Conservation (phyloP, 2,888 invertebrate species). For the Agrotis ipsilon region DNA sequence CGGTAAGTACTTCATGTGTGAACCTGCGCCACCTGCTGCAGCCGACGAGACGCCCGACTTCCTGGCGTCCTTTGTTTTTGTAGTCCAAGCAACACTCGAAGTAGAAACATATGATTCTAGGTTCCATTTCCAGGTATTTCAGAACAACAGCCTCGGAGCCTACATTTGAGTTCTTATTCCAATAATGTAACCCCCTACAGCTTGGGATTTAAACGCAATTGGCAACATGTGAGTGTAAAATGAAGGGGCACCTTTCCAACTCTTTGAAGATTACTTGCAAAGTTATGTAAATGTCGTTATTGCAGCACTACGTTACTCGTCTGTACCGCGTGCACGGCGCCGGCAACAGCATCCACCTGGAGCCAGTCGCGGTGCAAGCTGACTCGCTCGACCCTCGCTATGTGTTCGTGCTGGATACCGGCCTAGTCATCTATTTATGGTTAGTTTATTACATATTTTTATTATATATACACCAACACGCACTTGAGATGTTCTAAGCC, state of each 20-base stretch:
- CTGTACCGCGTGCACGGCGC: constrained; percentile 97
- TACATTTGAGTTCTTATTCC: not conserved
- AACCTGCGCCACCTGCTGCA: no score
- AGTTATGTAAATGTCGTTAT: not conserved
- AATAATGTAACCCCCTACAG: no score
- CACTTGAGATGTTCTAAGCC: no score
- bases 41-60: no score
- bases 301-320: constrained; percentile 95
- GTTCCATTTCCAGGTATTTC: not conserved
- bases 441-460: constrained; percentile 66
- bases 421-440: constrained; percentile 97
- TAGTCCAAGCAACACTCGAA: no score
- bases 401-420: constrained; percentile 98
- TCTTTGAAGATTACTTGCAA: not conserved
- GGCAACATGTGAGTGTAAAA: not conserved
- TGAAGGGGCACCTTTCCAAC: not conserved
- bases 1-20: no score
- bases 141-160: not conserved
- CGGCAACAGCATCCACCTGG: constrained; percentile 96
- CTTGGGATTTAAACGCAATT: no score
- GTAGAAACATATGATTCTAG: not conserved
- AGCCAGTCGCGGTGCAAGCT: constrained; percentile 94
- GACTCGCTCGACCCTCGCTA: constrained; percentile 96
- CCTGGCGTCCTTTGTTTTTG: no score
- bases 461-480: no score